Conservation (phyloP, 2,113 vertebrate genomes). For the Crotalus viridis region DNA sequence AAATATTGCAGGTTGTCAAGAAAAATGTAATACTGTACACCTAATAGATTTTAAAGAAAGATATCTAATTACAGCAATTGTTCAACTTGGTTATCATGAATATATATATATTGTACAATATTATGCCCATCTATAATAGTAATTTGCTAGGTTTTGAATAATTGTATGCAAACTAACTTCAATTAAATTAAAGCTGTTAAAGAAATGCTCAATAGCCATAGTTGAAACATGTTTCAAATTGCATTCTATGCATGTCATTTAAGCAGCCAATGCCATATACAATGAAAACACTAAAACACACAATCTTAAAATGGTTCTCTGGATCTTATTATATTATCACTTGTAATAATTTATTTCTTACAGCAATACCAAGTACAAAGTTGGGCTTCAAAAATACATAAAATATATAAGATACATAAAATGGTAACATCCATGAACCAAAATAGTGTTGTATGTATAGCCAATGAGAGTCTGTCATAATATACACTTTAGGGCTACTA, state of each 20-base stretch:
- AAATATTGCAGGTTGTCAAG: slow-evolving; percentile 23
- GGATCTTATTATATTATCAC: fast-evolving
- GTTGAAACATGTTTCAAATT: background rate
- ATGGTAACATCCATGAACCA: slow-evolving; percentile 30
- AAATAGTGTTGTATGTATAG: background rate
- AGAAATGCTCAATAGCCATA: background rate
- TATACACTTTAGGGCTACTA: background rate
- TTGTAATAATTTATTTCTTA: background rate
- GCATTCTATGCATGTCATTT: background rate
- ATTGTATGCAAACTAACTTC: background rate
- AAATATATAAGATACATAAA: background rate
- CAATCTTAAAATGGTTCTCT: slow-evolving; percentile 3
- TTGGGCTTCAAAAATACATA: slow-evolving; percentile 16
- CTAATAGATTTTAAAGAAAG: background rate
- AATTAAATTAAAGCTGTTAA: background rate
- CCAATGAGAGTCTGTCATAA: background rate
- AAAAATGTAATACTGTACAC: slow-evolving; percentile 18
- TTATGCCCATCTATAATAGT: background rate
- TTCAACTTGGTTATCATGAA: background rate
- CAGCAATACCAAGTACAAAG: background rate
- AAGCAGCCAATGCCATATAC: background rate
- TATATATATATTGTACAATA: background rate
- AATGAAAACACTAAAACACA: background rate
- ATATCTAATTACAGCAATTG: background rate
- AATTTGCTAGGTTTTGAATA: background rate